A percentile compares a stretch with the other conserved stretches of the same genome.
Evolutionary conservation across 2,888 invertebrate genomes (phyloP).

Genomic region (Aporophyla lueneburgensis): DNA sequence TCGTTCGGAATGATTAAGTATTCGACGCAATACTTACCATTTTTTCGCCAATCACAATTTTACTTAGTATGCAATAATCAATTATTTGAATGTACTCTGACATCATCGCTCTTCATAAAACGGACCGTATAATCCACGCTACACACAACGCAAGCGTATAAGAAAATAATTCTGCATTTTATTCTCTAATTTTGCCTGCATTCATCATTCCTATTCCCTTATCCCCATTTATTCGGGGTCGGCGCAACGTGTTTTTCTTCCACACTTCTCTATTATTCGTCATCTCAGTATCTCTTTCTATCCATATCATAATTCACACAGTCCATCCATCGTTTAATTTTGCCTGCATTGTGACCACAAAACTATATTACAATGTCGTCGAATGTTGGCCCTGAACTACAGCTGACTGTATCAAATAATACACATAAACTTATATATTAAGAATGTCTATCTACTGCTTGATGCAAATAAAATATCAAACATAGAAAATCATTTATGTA

Average conservation of each 20-base stretch:
- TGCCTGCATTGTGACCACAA: not conserved
- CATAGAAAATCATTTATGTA: conserved; percentile 61
- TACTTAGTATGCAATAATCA: not conserved
- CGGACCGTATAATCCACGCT: not conserved
- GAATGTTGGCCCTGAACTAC: not conserved
- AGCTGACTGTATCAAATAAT: conserved; percentile 4
- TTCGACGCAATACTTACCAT: not conserved
- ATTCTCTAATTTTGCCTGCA: not conserved
- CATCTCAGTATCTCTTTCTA: too few species aligned
- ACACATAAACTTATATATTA: not conserved
- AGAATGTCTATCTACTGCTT: conserved; percentile 33
- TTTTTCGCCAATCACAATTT: not conserved
- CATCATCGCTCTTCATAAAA: not conserved
- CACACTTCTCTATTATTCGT: too few species aligned
- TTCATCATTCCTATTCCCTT: too few species aligned
- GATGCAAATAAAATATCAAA: conserved; percentile 67
- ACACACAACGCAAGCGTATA: not conserved
- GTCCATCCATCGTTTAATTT: too few species aligned
- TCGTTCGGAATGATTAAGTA: not conserved
- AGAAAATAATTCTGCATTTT: not conserved
- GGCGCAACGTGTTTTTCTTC: too few species aligned
- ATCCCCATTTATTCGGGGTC: too few species aligned
- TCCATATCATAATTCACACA: too few species aligned
- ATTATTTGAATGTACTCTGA: not conserved
- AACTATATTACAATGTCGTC: not conserved